Percentiles rank a stretch among this genome's conserved stretches.
phyloP scores from a whole-genome alignment of 2,113 vertebrate species.

The Triplophysa dalaica region DNA sequence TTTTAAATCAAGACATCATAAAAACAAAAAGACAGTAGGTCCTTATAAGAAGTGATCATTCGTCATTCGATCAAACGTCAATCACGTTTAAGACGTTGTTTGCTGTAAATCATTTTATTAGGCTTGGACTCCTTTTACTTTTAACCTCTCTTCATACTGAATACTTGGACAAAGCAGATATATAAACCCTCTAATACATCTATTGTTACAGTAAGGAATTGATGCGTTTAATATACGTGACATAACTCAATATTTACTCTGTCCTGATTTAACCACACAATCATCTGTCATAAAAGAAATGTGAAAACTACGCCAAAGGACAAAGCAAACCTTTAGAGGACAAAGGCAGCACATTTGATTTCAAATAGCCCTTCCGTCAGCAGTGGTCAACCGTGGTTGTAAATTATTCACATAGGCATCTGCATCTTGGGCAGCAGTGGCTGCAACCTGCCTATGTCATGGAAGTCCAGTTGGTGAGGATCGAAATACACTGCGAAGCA shows the following conservation, averaged over 20 bases:
- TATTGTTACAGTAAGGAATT: not conserved
- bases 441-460: conserved; percentile 51
- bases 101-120: conserved; percentile 33
- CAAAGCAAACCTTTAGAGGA: conserved; percentile 39
- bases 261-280: conserved; percentile 1
- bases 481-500: conserved; percentile 49
- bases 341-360: conserved; percentile 48
- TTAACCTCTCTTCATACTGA: not conserved
- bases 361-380: conserved; percentile 54
- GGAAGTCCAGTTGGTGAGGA: conserved; percentile 47
- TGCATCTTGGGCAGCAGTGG: conserved; percentile 47
- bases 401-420: conserved; percentile 52
- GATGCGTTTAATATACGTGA: not conserved
- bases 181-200: not conserved
- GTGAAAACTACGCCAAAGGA: conserved; percentile 16
- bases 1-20: too few relatives aligned
- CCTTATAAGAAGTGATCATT: too few relatives aligned
- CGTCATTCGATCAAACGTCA: not conserved
- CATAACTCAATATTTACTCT: not conserved
- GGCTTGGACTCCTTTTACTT: conserved; percentile 16
- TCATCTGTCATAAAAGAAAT: not conserved
- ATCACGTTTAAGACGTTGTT: conserved; percentile 34
- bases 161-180: conserved; percentile 3
- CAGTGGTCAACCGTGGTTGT: conserved; percentile 51
- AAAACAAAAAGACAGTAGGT: too few relatives aligned